Evolutionary conservation across 2,888 invertebrate species (phyloP), one percentile per base, ranked within the genome.

Genomic region (Nineta flava): DNA sequence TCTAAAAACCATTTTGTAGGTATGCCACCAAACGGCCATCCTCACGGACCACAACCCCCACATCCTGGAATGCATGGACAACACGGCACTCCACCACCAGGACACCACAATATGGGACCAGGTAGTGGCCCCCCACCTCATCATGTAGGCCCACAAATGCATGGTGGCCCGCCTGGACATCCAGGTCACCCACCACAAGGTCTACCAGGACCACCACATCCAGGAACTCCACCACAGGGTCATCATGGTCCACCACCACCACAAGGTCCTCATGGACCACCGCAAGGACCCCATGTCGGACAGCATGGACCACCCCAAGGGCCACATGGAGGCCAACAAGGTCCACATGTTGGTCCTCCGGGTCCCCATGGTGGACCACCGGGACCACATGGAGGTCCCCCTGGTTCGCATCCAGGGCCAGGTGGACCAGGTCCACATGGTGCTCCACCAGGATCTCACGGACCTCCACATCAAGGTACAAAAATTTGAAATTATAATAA

Each of bases 171-270:
- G 19, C 62, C 44, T 3, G 38, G 38, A 10, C 44, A 44, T 44
- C n/a, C 19, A 9, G 44, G 44, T 4, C 19, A 55, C 1, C 57
- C 62, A 1, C 53, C 53, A 2, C 60, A 58, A 44, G 44, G 44
- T 13, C 12, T 21, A 12, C 31, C 21, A 34, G 46, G 15, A 52
- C 48, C 49, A 12, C 41, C 32, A 15, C 51, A 51, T 26, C 53
- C 50, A 6, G 61, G 60, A 2, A 59, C 56, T 6, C 58, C 58
- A 2, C 58, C 50, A 21, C 59, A 57, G 45, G 52, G 50, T 34
- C 53, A 73, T 17, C 79, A 79, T 42, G 57, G 55, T 10, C 52
- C 49, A 16, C 52, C 49, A 16, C 53, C 49, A n/a, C 55, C 49
- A 7, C 51, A 50, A 9, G 52, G 54, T 1, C 59, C 59, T 47